Evolutionary conservation across 1,140 invertebrate genomes (phyloP).

Genomic region (Halictus rubicundus): DNA sequence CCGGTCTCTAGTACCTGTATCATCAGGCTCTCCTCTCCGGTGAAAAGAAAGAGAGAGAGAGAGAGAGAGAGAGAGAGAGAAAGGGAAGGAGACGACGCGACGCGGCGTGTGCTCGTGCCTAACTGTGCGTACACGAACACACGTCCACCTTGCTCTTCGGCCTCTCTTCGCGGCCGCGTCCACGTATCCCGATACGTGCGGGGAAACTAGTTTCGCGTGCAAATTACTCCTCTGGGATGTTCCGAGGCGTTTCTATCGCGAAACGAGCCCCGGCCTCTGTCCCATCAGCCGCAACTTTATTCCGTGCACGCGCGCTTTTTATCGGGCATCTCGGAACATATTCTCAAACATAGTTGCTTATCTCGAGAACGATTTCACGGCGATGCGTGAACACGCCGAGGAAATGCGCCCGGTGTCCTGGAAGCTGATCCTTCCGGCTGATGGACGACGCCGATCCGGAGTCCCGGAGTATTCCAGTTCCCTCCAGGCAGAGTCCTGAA

Average conservation of each 20-base stretch:
- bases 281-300: background rate
- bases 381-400: background rate
- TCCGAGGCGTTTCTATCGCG: conserved; percentile 17
- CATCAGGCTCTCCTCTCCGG: conserved; percentile 50
- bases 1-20: conserved; percentile 64
- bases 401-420: too few species aligned
- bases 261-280: conserved; percentile 6
- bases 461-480: too few species aligned
- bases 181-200: conserved; percentile 16
- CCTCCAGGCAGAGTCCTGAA: too few species aligned
- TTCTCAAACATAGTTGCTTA: background rate
- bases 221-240: conserved; percentile 56
- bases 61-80: background rate
- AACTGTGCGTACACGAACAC: conserved; percentile 50
- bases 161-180: background rate
- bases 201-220: conserved; percentile 60
- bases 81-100: background rate
- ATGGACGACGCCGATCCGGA: too few species aligned
- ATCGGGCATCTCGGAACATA: background rate
- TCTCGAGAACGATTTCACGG: background rate
- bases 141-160: background rate
- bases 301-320: background rate
- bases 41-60: conserved; percentile 11
- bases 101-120: conserved; percentile 29
- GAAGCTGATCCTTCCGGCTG: too few species aligned